These are phyloP conservation scores for Brienomyrus brachyistius DNA, from an alignment of 2,113 vertebrate genomes.

Conservation along the genomic window DNA sequence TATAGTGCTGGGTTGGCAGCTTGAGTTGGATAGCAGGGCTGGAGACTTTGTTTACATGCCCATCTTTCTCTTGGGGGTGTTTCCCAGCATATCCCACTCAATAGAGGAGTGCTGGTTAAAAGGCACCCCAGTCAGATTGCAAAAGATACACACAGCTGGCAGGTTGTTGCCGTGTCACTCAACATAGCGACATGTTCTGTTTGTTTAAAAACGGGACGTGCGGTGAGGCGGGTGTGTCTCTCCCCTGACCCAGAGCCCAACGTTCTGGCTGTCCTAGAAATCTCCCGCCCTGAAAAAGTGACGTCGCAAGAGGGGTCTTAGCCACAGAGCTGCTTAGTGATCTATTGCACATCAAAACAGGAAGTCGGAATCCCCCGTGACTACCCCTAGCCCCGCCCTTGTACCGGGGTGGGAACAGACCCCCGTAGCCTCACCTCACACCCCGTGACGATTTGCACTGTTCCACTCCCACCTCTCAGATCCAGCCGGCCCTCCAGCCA, in stretches of 20 bases:
- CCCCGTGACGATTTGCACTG: constrained; percentile 51
- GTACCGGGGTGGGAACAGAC: constrained; percentile 21
- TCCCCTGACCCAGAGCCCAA: neutral
- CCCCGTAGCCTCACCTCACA: constrained; percentile 23
- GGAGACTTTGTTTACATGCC: constrained; percentile 43
- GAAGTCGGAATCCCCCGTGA: neutral
- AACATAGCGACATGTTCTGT: constrained; percentile 27
- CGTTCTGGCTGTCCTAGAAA: neutral
- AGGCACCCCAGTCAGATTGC: constrained; percentile 17
- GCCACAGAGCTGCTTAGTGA: neutral
- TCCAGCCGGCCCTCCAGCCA: constrained; percentile 24
- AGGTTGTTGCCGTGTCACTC: constrained; percentile 29
- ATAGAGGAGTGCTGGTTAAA: constrained; percentile 18
- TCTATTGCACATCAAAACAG: neutral
- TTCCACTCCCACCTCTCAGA: constrained; percentile 35
- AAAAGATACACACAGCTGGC: constrained; percentile 22
- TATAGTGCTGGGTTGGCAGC: constrained; percentile 42
- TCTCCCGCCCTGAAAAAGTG: neutral
- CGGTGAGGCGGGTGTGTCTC: constrained; percentile 22
- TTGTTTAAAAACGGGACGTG: constrained; percentile 36
- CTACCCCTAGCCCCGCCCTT: neutral
- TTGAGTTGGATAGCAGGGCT: constrained; percentile 21
- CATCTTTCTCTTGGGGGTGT: constrained; percentile 19
- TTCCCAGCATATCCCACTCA: neutral
- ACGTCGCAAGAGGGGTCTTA: neutral